These are phyloP conservation scores for Meandrusa payeni DNA, from an alignment of 2,888 invertebrate genomes.

Conservation along the genomic window DNA sequence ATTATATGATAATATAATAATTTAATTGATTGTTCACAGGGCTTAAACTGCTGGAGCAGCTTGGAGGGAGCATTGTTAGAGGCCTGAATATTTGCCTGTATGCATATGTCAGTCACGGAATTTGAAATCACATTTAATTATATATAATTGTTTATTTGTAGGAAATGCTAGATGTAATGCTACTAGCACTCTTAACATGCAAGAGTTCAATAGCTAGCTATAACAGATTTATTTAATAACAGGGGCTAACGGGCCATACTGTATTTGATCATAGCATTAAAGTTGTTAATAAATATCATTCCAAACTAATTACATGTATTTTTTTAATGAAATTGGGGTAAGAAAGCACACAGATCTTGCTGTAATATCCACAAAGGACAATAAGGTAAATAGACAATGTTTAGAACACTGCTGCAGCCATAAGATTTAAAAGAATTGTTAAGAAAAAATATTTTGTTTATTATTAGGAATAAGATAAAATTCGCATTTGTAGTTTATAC, in stretches of 20 bases:
- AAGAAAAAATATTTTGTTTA: no score
- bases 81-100: constrained; percentile 31
- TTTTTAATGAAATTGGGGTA: no score
- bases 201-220: constrained; percentile 36
- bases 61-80: constrained; percentile 30
- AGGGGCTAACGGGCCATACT: constrained; percentile 29
- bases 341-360: no score
- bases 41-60: constrained; percentile 41
- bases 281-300: constrained; percentile 56
- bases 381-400: no score
- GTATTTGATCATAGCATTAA: constrained; percentile 48
- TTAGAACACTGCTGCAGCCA: no score
- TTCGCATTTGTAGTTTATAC: no score
- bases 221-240: constrained; percentile 39
- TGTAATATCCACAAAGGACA: no score
- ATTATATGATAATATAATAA: no score
- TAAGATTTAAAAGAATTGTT: no score
- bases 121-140: constrained; percentile 39
- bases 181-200: constrained; percentile 32
- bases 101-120: constrained; percentile 38
- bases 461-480: no score
- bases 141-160: constrained; percentile 29
- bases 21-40: constrained; percentile 54
- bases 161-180: constrained; percentile 25
- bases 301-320: constrained; percentile 39